These are phyloP conservation scores for Alsophila aescularia DNA, from an alignment of 2,888 invertebrate species.

Conservation along the genomic window DNA sequence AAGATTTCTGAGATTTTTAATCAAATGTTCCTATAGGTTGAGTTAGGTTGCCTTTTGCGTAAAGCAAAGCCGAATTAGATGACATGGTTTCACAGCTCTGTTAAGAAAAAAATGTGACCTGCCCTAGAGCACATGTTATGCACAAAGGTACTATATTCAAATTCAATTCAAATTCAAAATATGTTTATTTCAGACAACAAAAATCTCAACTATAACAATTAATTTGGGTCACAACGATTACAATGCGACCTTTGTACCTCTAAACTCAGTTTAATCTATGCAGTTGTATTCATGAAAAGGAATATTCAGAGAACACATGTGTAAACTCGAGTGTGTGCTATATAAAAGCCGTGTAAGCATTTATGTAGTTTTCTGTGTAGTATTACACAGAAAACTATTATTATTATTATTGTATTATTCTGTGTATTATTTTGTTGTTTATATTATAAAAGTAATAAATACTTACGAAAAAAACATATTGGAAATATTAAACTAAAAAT, in stretches of 20 bases:
- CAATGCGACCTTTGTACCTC: slow-evolving; percentile 32
- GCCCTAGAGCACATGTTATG: slow-evolving; percentile 10
- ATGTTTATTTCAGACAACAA: too few relatives aligned
- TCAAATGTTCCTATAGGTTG: slow-evolving; percentile 17
- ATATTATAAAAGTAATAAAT: too few relatives aligned
- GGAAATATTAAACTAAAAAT: neutral
- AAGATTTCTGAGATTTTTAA: slow-evolving; percentile 15
- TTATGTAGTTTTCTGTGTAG: neutral
- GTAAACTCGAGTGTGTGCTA: too few relatives aligned
- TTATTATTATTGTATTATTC: too few relatives aligned
- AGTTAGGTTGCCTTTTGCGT: slow-evolving; percentile 7
- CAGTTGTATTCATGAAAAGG: neutral
- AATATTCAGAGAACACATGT: too few relatives aligned
- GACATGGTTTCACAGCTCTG: neutral
- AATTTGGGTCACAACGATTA: slow-evolving; percentile 36
- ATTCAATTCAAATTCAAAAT: too few relatives aligned
- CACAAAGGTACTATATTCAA: too few relatives aligned
- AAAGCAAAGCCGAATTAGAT: slow-evolving; percentile 5
- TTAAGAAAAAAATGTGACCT: slow-evolving; percentile 14
- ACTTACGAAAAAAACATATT: neutral
- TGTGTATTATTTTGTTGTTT: too few relatives aligned
- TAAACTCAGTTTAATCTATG: slow-evolving; percentile 23
- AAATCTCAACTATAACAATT: slow-evolving; percentile 8
- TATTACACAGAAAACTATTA: too few relatives aligned
- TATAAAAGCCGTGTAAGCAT: too few relatives aligned